These are phyloP conservation scores for Ladona fulva DNA, from an alignment of 1,140 invertebrate genomes.

Conservation along the genomic window DNA sequence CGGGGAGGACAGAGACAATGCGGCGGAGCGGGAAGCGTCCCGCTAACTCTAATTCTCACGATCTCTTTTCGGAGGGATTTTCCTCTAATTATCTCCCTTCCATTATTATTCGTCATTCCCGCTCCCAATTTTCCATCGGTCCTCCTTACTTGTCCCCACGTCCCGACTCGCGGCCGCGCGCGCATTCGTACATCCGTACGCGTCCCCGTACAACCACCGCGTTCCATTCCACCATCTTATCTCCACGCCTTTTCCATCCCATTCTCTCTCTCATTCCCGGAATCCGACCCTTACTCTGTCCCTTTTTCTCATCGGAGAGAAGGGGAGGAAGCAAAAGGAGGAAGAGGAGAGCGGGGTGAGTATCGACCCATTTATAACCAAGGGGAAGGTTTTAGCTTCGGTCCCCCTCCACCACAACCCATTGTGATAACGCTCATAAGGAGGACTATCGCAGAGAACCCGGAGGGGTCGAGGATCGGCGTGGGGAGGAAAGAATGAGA, in stretches of 20 bases:
- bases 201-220: background rate
- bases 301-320: background rate
- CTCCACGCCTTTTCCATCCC: background rate
- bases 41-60: too few species aligned
- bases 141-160: too few species aligned
- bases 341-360: background rate
- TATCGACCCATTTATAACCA: conserved; percentile 9
- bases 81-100: too few species aligned
- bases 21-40: too few species aligned
- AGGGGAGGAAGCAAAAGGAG: background rate
- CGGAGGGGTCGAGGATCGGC: too few species aligned
- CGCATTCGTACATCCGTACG: too few species aligned
- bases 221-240: background rate
- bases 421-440: conserved; percentile 9
- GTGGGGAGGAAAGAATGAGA: too few species aligned
- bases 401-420: background rate
- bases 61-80: too few species aligned
- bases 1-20: too few species aligned
- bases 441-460: background rate
- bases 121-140: too few species aligned
- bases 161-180: too few species aligned
- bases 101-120: too few species aligned
- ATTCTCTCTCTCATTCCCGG: background rate
- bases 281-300: background rate
- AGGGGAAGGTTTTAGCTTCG: conserved; percentile 3